Evolutionary conservation across 2,797 vertebrate genomes (phyloP), one percentile per base, ranked within the genome.

Genomic region (Enteromius anoplus): DNA sequence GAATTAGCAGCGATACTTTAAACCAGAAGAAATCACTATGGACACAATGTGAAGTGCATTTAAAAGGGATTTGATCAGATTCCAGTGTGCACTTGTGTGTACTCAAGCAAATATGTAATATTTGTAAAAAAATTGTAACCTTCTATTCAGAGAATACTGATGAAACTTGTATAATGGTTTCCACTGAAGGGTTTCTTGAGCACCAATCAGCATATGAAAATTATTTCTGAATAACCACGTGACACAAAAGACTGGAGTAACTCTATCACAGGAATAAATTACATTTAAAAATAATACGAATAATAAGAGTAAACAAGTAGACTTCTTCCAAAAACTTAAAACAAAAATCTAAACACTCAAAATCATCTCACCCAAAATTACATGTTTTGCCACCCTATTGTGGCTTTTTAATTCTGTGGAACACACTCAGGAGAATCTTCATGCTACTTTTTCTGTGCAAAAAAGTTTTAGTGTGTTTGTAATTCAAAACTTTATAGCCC

Each of bases 1-100:
- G 66, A 51, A 77, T 71, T 29, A 78, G 19, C 73, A 69, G 64
- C 3, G 40, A 83, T 34, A 21, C 49, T 42, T 82, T 65, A 53
- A 75, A 68, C 6, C 51, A 69, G 11, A 60, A 60, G 29, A 58
- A 66, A 55, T 69, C 26, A 58, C 51, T 12, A 77, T 42, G 37
- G 81, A 45, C 49, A 69, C 65, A 72, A 26, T 47, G n/a, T 26
- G 60, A 64, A 32, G 23, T 53, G 51, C 26, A 12, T 26, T 60
- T 29, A 21, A 51, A 80, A 80, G n/a, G 3, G 0, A 37, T 66
- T 37, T 2, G 3, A 32, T 51, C 10, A 73, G 10, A 53, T 68
- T 15, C 12, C 12, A 55, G 19, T 47, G 26, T 34, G 26, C 5
- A 45, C 17, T 21, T 73, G 17, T 73, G 17, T 53, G 5, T 34